These are phyloP conservation scores for Rhingia campestris DNA, from an alignment of 2,888 invertebrate genomes.

Conservation along the genomic window DNA sequence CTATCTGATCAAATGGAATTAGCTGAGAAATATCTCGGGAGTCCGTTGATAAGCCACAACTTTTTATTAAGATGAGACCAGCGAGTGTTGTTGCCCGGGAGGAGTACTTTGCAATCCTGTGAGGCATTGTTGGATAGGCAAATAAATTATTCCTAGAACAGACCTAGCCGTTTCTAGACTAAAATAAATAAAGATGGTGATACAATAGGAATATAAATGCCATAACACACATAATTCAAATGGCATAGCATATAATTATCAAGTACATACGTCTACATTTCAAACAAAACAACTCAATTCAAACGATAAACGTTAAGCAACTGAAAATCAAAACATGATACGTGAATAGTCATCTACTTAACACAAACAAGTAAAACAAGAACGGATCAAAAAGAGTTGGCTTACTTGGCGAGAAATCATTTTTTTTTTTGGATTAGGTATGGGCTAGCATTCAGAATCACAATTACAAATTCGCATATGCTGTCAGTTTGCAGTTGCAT, in stretches of 20 bases:
- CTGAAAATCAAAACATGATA: slow-evolving; percentile 45
- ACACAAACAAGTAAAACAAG: slow-evolving; percentile 49
- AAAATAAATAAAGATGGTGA: background rate
- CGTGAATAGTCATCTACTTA: slow-evolving; percentile 49
- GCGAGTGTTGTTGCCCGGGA: too few relatives aligned
- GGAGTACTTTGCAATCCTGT: too few relatives aligned
- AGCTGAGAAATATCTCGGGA: too few relatives aligned
- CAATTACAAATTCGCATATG: slow-evolving; percentile 58
- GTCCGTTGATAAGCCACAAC: too few relatives aligned
- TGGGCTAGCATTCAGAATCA: slow-evolving; percentile 70
- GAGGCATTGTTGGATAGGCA: too few relatives aligned
- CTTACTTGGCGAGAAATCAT: slow-evolving; percentile 72
- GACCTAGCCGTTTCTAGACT: background rate
- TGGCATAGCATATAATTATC: background rate
- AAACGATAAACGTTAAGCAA: slow-evolving; percentile 27
- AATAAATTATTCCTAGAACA: too few relatives aligned
- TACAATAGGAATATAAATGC: background rate
- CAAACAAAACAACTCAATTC: background rate
- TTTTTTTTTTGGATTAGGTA: slow-evolving; percentile 62
- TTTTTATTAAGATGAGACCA: too few relatives aligned
- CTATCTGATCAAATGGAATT: too few relatives aligned
- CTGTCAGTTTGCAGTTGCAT: slow-evolving; percentile 64
- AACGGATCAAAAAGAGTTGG: slow-evolving; percentile 67
- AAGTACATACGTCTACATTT: too few relatives aligned
- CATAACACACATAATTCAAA: background rate